Evolutionary conservation across 2,888 invertebrate genomes (phyloP).

Genomic region (Lochmaea crataegi): DNA sequence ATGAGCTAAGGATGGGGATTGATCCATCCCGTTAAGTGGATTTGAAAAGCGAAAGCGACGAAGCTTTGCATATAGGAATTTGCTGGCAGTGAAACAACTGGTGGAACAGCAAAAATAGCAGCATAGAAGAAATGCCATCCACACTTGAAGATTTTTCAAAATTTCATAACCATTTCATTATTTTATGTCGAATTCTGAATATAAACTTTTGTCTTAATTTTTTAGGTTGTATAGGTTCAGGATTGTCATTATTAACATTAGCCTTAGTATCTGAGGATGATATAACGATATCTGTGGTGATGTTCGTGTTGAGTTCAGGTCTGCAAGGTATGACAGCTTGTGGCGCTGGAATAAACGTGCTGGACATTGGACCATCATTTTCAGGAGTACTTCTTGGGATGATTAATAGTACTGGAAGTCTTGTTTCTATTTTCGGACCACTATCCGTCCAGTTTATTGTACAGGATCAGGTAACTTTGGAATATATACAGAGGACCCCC

Average conservation of each 20-base stretch:
- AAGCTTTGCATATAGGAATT: too few species aligned
- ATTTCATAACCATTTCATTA: background rate
- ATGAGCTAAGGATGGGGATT: too few species aligned
- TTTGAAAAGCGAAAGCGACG: too few species aligned
- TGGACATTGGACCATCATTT: conserved; percentile 86
- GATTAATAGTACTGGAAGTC: conserved; percentile 79
- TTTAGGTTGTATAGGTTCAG: conserved; percentile 69
- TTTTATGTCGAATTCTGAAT: too few species aligned
- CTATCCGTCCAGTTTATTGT: conserved; percentile 77
- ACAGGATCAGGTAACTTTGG: conserved; percentile 69
- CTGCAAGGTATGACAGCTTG: conserved; percentile 56
- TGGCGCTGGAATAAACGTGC: conserved; percentile 82
- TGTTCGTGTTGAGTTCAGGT: conserved; percentile 78
- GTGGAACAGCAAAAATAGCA: too few species aligned
- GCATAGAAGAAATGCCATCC: too few species aligned
- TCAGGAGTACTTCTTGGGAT: conserved; percentile 87
- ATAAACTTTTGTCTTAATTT: background rate
- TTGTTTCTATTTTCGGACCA: conserved; percentile 83
- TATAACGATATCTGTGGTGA: conserved; percentile 71
- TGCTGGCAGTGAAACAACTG: too few species aligned
- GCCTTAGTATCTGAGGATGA: conserved; percentile 68
- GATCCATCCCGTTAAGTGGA: too few species aligned
- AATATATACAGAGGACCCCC: too few species aligned
- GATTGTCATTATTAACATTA: conserved; percentile 72
- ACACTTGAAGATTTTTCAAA: too few species aligned